A percentile compares a stretch with the other conserved stretches of the same genome.
phyloP scores from a whole-genome alignment of 2,797 vertebrate species.

The Champsocephalus esox region DNA sequence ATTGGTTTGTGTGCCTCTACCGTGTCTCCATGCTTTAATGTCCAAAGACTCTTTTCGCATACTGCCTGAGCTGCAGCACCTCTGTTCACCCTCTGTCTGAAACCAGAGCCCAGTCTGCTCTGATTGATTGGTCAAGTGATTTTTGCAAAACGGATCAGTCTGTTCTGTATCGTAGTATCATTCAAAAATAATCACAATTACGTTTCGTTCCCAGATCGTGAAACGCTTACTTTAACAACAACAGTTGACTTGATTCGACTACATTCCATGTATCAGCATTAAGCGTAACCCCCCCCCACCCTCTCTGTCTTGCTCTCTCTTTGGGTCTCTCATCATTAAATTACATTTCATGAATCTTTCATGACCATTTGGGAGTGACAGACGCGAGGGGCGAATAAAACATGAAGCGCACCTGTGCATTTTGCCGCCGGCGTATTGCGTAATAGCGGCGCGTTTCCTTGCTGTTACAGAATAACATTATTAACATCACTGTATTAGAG shows the following conservation, averaged over 20 bases:
- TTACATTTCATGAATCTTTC: constrained; percentile 69
- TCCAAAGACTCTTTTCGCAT: too few relatives aligned
- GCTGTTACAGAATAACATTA: constrained; percentile 57
- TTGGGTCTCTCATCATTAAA: constrained; percentile 64
- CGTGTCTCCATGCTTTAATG: too few relatives aligned
- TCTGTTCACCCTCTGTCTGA: too few relatives aligned
- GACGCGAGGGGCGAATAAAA: constrained; percentile 56
- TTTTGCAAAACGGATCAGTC: too few relatives aligned
- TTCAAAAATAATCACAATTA: too few relatives aligned
- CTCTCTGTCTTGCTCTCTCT: background rate
- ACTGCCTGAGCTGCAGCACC: too few relatives aligned
- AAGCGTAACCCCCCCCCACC: background rate
- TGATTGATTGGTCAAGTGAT: too few relatives aligned
- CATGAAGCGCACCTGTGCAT: constrained; percentile 74
- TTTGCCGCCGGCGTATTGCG: constrained; percentile 44
- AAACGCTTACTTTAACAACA: too few relatives aligned
- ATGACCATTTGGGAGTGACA: constrained; percentile 68
- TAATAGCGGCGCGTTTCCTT: constrained; percentile 49
- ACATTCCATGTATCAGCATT: constrained; percentile 27
- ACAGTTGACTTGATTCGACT: background rate
- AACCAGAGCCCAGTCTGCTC: too few relatives aligned
- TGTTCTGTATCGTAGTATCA: too few relatives aligned
- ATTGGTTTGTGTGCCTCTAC: too few relatives aligned
- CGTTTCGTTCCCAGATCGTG: too few relatives aligned
- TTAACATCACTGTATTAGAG: constrained; percentile 26